These are phyloP conservation scores for Heliopora coerulea DNA, from an alignment of 92 coral and sea anemone genomes.

Conservation along the genomic window DNA sequence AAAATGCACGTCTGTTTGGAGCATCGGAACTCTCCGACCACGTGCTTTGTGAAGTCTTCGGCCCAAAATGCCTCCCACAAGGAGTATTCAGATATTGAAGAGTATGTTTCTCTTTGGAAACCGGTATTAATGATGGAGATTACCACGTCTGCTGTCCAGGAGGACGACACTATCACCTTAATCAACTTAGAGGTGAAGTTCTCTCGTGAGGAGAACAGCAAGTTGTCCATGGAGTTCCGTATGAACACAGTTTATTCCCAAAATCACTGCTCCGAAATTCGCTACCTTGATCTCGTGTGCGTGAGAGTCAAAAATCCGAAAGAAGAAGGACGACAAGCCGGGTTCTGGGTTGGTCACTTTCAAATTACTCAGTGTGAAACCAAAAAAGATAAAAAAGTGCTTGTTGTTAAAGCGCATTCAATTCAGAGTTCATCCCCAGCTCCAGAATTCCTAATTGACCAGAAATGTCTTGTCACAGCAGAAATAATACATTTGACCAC, in stretches of 20 bases:
- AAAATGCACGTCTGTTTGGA: slow-evolving; percentile 73
- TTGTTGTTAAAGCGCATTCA: not conserved
- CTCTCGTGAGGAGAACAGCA: slow-evolving; percentile 1
- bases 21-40: slow-evolving; percentile 71
- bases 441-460: not conserved
- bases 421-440: not conserved
- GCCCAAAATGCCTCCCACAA: slow-evolving; percentile 57
- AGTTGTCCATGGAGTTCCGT: slow-evolving; percentile 6
- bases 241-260: not conserved
- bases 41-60: slow-evolving; percentile 68
- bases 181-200: slow-evolving; percentile 39
- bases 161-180: slow-evolving; percentile 67
- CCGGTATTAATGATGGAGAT: slow-evolving; percentile 89
- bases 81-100: slow-evolving; percentile 45
- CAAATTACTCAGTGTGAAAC: not conserved
- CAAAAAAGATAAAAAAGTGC: not conserved
- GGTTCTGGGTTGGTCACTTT: slow-evolving; percentile 40
- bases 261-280: not conserved
- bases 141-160: slow-evolving; percentile 69
- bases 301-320: slow-evolving; percentile 17
- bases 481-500: slow-evolving; percentile 12
- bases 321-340: slow-evolving; percentile 4
- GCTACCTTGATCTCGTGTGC: slow-evolving; percentile 15
- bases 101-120: slow-evolving; percentile 67
- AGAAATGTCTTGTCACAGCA: slow-evolving; percentile 4